phyloP scores from a whole-genome alignment of 2,888 invertebrate genomes.

The Rotaria socialis region DNA sequence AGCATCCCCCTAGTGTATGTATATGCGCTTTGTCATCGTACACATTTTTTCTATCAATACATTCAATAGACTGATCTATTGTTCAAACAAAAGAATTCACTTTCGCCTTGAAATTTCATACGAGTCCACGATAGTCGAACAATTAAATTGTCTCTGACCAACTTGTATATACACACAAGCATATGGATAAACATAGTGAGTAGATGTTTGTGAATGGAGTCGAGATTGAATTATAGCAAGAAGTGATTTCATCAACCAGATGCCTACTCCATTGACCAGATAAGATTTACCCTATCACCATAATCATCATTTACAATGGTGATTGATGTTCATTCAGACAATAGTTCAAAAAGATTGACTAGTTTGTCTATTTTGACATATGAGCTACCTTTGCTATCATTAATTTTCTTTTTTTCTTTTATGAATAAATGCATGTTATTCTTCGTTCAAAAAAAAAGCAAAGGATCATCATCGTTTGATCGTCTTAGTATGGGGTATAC shows the following conservation, averaged over 20 bases:
- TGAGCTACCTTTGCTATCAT: slow-evolving; percentile 15
- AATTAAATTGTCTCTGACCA: background rate
- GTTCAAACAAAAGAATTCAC: slow-evolving; percentile 29
- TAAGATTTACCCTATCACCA: background rate
- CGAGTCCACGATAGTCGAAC: background rate
- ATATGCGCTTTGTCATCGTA: slow-evolving; percentile 7
- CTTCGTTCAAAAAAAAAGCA: background rate
- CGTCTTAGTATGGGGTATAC: slow-evolving; percentile 9
- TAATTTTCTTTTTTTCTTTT: background rate
- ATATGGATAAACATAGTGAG: slow-evolving; percentile 17
- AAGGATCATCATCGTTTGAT: slow-evolving; percentile 14
- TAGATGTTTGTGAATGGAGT: background rate
- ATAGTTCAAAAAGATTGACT: slow-evolving; percentile 15
- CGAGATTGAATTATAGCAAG: background rate
- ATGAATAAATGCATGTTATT: background rate
- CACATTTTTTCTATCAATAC: background rate
- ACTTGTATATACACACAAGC: background rate
- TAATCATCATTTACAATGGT: background rate
- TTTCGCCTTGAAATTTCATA: slow-evolving; percentile 25
- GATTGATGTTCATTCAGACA: slow-evolving; percentile 23
- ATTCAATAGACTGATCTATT: slow-evolving; percentile 12
- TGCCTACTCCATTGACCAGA: background rate
- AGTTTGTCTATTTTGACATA: slow-evolving; percentile 32
- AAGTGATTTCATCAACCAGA: slow-evolving; percentile 25
- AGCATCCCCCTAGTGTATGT: slow-evolving; percentile 11